Base-by-base conservation (phyloP, 2,797 vertebrate species). In the Aplochiton taeniatus region DNA sequence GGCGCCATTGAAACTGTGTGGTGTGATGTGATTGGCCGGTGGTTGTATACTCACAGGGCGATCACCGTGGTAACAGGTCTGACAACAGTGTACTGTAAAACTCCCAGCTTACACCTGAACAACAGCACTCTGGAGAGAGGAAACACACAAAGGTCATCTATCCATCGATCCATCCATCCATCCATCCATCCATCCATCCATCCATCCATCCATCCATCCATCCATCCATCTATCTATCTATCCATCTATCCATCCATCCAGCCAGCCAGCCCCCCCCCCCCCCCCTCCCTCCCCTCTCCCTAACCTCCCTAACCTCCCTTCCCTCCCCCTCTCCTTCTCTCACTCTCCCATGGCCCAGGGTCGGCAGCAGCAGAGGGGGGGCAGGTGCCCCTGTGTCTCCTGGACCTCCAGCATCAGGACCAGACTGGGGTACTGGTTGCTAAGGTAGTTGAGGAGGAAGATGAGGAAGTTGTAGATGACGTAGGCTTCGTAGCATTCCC, bases 401-500 rank as follows among this genome's bases (percentile, higher is more conserved):
- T 99, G 96, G 0, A 93, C 94, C 88, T 98, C 98, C 75, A 99
- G 92, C 87, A 98, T 97, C 87, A 95, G 85, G 65, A 96, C 94
- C 73, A 99, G 89, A 83, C 94, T 97, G 71, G 97, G 97, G 73
- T 96, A 98, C 61, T 95, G 96, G 82, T 96, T 95, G 61, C 92
- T 95, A 83, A 99, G 86, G 69, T 96, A 99, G 87, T 96, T 99
- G 41, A 96, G 94, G 88, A 99, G 90, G 85, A 99, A 99, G 75
- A 93, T 95, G 97, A 99, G 98, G 81, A 99, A 98, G 86, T 98
- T 99, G 87, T 99, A 99, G 91, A 99, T 99, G 82, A 99, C 98
- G 65, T 95, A 99, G 14, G 98, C 98, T 91, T 99, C 98, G 16
- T 99, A 99, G 89, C 98, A 99, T 82, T 99, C 98, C 87, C 97